These are phyloP conservation scores for Drosophila nebulosa DNA, from an alignment of 1,140 invertebrate species.

Conservation along the genomic window DNA sequence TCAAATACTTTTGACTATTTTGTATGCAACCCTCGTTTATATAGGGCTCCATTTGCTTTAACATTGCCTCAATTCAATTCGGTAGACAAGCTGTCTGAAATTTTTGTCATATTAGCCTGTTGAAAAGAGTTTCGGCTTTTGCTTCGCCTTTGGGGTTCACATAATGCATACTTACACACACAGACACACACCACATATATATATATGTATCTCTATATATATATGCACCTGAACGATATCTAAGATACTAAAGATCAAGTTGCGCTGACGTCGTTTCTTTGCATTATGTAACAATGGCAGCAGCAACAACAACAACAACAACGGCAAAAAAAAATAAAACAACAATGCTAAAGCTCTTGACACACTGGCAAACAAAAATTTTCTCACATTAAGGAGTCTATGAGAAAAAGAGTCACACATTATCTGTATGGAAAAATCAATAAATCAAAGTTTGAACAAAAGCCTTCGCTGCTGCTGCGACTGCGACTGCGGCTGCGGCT, in stretches of 20 bases:
- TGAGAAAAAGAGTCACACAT: constrained; percentile 76
- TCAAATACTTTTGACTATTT: neutral
- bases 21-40: neutral
- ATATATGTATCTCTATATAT: neutral
- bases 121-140: constrained; percentile 25
- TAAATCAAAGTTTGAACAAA: constrained; percentile 65
- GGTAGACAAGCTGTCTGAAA: constrained; percentile 53
- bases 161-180: constrained; percentile 5
- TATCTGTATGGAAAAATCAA: constrained; percentile 75
- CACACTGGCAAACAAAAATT: constrained; percentile 57
- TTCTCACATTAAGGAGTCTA: constrained; percentile 70
- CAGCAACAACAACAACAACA: constrained; percentile 1
- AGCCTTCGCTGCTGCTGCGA: constrained; percentile 18
- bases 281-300: constrained; percentile 55
- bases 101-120: constrained; percentile 59
- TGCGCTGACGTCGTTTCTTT: constrained; percentile 41
- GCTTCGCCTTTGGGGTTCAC: constrained; percentile 41
- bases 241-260: constrained; percentile 31
- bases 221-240: constrained; percentile 20
- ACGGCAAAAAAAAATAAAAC: neutral
- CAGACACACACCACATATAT: constrained; percentile 2
- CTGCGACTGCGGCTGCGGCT: no score
- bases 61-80: constrained; percentile 17
- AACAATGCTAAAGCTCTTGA: constrained; percentile 56
- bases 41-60: constrained; percentile 15